These are phyloP conservation scores for Morus bassanus DNA, from an alignment of 2,797 vertebrate genomes.

Conservation along the genomic window DNA sequence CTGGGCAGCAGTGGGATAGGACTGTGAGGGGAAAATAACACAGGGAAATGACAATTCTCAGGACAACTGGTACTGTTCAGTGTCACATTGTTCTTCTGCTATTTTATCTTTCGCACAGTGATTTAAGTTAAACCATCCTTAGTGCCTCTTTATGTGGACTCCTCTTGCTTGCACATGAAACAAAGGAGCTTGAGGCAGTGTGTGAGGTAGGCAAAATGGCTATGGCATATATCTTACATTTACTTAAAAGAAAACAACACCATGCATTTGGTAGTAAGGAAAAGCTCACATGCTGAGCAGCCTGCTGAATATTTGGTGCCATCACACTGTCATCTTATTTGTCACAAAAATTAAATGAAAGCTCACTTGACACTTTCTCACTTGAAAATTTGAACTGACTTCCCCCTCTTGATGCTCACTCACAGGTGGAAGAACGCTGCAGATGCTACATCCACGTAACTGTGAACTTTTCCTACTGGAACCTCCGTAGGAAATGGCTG, in stretches of 20 bases:
- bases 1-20: neutral
- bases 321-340: slow-evolving; percentile 4
- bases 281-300: slow-evolving; percentile 13
- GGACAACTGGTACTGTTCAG: neutral
- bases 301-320: slow-evolving; percentile 29
- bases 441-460: neutral
- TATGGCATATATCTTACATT: slow-evolving; percentile 18
- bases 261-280: neutral
- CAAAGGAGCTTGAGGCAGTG: neutral
- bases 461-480: neutral
- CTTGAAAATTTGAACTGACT: slow-evolving; percentile 25
- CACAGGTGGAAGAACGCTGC: neutral
- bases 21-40: neutral
- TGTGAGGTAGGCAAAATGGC: slow-evolving; percentile 13
- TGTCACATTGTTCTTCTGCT: neutral
- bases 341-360: neutral
- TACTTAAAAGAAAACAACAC: slow-evolving; percentile 17
- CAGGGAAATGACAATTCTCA: neutral
- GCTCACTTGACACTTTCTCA: slow-evolving; percentile 23
- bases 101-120: neutral
- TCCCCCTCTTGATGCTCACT: slow-evolving; percentile 1
- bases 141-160: neutral
- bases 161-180: neutral
- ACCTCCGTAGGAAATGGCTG: slow-evolving; percentile 14
- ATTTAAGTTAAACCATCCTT: neutral